These are phyloP conservation scores for Oppia nitens DNA, from an alignment of 1,140 invertebrate species.

Conservation along the genomic window DNA sequence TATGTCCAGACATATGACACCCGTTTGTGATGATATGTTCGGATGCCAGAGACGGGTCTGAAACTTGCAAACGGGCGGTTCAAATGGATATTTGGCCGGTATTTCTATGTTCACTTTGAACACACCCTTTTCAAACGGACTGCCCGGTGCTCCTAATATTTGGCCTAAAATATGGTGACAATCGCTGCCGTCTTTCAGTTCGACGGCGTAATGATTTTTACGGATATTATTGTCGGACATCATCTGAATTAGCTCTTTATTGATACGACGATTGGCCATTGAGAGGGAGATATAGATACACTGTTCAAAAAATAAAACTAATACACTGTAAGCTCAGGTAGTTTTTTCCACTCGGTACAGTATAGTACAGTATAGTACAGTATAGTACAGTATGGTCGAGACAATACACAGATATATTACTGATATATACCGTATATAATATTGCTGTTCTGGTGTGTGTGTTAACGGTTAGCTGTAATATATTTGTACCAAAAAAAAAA, in stretches of 20 bases:
- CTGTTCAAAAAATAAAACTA: no score
- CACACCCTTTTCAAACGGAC: constrained; percentile 86
- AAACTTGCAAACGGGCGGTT: constrained; percentile 89
- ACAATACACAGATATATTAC: no score
- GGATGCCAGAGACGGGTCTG: constrained; percentile 99
- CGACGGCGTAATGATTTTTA: background rate
- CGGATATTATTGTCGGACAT: background rate
- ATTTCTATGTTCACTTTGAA: constrained; percentile 89
- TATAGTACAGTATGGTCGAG: no score
- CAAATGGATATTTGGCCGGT: constrained; percentile 97
- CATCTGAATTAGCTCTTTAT: background rate
- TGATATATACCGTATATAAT: no score
- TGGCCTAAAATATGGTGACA: background rate
- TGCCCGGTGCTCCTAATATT: constrained; percentile 57
- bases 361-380: no score
- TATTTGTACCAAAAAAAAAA: no score
- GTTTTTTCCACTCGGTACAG: no score
- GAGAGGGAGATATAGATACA: no score
- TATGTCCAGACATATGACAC: constrained; percentile 97
- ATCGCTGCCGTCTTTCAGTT: background rate
- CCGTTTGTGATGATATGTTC: constrained; percentile 67
- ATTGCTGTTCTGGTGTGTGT: no score
- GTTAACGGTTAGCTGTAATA: no score
- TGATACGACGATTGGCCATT: background rate
- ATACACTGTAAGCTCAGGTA: no score